Conservation (phyloP, 1,140 invertebrate species). For the Propsilocerus akamusi region DNA sequence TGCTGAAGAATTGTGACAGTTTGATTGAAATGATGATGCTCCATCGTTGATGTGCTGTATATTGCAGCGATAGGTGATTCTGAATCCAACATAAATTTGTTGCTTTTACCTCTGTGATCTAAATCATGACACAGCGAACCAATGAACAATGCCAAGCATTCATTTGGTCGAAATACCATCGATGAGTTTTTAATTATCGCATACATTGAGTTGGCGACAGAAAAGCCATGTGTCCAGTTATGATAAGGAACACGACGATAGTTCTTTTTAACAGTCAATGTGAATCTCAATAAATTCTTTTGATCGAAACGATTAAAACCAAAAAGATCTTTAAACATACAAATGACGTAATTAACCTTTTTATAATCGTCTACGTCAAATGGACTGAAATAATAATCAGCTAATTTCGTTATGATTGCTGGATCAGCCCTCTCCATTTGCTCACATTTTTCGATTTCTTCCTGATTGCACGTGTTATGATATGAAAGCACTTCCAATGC, state of each 20-base stretch:
- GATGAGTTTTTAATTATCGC: slow-evolving; percentile 43
- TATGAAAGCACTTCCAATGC: slow-evolving; percentile 68
- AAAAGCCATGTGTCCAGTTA: slow-evolving; percentile 74
- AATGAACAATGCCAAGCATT: slow-evolving; percentile 56
- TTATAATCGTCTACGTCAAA: slow-evolving; percentile 43
- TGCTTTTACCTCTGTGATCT: slow-evolving; percentile 69
- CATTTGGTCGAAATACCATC: slow-evolving; percentile 34
- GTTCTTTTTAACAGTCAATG: slow-evolving; percentile 65
- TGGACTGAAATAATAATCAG: slow-evolving; percentile 52
- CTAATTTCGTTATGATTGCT: slow-evolving; percentile 21
- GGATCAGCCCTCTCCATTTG: slow-evolving; percentile 21
- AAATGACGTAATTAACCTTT: slow-evolving; percentile 48
- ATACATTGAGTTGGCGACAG: slow-evolving; percentile 68
- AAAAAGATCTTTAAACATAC: slow-evolving; percentile 65
- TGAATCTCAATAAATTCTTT: slow-evolving; percentile 45
- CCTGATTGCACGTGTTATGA: slow-evolving; percentile 56
- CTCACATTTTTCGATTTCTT: slow-evolving; percentile 40
- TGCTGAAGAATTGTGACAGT: slow-evolving; percentile 68
- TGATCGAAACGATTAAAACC: slow-evolving; percentile 36
- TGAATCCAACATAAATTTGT: slow-evolving; percentile 68
- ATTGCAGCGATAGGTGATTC: slow-evolving; percentile 60
- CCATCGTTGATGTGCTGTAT: slow-evolving; percentile 67
- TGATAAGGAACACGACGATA: slow-evolving; percentile 67
- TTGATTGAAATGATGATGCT: slow-evolving; percentile 77
- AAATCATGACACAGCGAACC: slow-evolving; percentile 68